Conservation (phyloP, 2,113 vertebrate genomes). For the Uropsilus gracilis region DNA sequence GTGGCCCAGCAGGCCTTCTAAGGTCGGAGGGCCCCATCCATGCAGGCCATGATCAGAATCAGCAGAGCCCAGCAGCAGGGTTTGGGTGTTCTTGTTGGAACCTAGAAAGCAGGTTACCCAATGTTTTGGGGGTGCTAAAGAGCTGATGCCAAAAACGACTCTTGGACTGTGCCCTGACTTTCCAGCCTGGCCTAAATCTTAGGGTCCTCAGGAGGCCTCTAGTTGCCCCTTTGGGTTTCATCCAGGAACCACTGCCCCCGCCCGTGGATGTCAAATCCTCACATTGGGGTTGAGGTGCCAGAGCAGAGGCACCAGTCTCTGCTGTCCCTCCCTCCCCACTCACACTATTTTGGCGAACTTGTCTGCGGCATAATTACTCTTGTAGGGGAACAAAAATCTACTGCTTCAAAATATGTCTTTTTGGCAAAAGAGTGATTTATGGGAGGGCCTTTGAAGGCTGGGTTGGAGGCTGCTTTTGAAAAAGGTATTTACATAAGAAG, state of each 20-base stretch:
- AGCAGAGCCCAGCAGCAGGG: neutral
- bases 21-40: neutral
- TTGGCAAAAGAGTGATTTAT: too few species aligned
- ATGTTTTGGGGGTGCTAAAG: neutral
- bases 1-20: neutral
- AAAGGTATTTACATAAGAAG: too few species aligned
- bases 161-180: neutral
- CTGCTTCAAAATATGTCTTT: too few species aligned
- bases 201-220: neutral
- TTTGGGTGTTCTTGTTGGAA: neutral
- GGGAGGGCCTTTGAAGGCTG: too few species aligned
- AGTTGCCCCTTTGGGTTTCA: neutral
- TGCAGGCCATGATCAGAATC: neutral
- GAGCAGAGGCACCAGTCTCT: neutral
- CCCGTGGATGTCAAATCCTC: neutral
- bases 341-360: neutral
- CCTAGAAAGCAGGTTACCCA: neutral
- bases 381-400: too few species aligned
- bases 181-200: neutral
- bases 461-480: too few species aligned
- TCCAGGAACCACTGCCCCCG: neutral
- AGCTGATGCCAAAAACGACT: neutral
- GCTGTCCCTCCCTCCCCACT: accelerated
- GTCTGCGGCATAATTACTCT: neutral
- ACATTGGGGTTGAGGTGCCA: neutral